Conservation (phyloP, 2,797 vertebrate species). For the Chelidonichthys spinosus region DNA sequence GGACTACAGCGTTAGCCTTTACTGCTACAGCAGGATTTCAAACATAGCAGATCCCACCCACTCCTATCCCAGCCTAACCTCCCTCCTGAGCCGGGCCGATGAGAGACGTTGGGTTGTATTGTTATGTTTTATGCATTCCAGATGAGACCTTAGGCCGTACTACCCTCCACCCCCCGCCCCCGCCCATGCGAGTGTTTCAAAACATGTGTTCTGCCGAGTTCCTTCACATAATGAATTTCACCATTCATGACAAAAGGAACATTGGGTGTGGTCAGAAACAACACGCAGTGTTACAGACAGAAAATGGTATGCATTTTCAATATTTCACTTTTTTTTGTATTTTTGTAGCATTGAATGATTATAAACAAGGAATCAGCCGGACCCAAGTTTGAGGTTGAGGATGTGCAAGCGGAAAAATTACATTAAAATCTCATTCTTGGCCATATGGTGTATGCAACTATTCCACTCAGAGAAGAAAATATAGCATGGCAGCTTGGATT, state of each 20-base stretch:
- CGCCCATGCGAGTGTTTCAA: conserved; percentile 66
- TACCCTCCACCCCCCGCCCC: conserved; percentile 23
- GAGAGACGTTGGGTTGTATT: conserved; percentile 78
- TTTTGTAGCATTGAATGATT: neutral
- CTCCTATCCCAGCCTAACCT: conserved; percentile 60
- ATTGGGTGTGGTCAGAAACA: conserved; percentile 67
- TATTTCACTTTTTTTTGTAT: neutral
- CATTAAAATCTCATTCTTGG: conserved; percentile 44
- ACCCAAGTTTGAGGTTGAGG: conserved; percentile 13
- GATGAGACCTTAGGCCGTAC: conserved; percentile 73
- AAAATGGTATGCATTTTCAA: conserved; percentile 20
- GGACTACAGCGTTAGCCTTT: conserved; percentile 27
- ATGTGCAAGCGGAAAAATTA: conserved; percentile 49
- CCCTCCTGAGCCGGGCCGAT: conserved; percentile 56
- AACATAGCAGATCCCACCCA: conserved; percentile 62
- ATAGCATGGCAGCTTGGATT: conserved; percentile 60
- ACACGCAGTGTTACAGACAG: conserved; percentile 34
- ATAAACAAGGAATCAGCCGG: neutral
- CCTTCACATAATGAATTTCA: conserved; percentile 59
- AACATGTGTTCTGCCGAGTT: conserved; percentile 68
- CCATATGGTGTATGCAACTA: conserved; percentile 46
- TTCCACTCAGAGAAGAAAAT: conserved; percentile 61
- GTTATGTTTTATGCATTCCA: conserved; percentile 84
- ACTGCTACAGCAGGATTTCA: conserved; percentile 56
- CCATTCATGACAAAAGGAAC: conserved; percentile 44